Percentiles rank a stretch among this genome's conserved stretches.
Conservation (phyloP, 2,113 vertebrate species). For the Cathartes aura region DNA sequence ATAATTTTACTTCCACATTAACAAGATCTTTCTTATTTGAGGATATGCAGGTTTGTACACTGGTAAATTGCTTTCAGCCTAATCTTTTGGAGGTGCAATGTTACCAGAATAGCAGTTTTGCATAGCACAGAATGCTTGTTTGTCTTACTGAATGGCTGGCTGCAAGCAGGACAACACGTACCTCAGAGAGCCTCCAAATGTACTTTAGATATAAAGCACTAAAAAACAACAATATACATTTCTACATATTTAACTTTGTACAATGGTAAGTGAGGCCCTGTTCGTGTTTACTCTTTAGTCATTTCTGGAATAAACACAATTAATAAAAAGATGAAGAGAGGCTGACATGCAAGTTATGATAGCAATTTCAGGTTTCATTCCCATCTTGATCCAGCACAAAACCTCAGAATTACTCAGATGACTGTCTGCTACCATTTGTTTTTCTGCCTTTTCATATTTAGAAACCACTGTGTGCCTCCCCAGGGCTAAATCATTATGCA, state of each 20-base stretch:
- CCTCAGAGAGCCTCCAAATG: background rate
- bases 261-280: background rate
- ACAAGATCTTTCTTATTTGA: background rate
- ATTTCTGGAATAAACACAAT: background rate
- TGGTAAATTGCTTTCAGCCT: background rate
- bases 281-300: background rate
- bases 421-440: background rate
- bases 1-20: background rate
- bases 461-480: background rate
- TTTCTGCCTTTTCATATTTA: background rate
- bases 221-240: background rate
- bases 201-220: background rate
- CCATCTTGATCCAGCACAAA: background rate
- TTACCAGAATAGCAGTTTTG: background rate
- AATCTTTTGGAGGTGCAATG: background rate
- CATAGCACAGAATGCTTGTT: background rate
- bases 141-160: background rate
- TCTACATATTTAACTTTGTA: background rate
- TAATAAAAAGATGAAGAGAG: background rate
- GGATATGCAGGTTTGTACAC: background rate
- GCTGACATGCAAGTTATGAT: background rate
- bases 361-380: background rate
- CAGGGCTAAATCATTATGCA: background rate
- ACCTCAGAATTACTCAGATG: background rate
- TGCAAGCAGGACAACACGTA: background rate